Conservation (phyloP, 2,113 vertebrate species). For the Rutilus rutilus region DNA sequence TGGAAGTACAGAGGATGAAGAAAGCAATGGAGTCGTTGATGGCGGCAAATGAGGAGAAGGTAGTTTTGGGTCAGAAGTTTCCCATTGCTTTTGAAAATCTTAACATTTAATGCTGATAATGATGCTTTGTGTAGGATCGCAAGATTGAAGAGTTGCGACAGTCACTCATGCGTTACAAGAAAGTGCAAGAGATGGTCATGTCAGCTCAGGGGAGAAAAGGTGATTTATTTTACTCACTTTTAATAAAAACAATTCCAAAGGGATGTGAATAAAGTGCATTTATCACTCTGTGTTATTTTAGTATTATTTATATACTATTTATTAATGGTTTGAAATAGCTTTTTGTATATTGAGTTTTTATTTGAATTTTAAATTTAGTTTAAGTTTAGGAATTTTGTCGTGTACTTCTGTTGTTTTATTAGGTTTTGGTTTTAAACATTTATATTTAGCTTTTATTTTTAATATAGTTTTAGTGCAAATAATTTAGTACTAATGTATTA, state of each 20-base stretch:
- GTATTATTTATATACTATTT: neutral
- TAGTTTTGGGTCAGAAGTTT: conserved; percentile 9
- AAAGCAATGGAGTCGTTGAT: conserved; percentile 92
- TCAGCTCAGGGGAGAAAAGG: conserved; percentile 89
- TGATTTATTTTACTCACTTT: conserved; percentile 51
- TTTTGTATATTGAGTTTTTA: neutral
- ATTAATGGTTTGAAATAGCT: neutral
- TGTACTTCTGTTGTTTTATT: neutral
- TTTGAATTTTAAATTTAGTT: neutral
- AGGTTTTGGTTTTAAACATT: neutral
- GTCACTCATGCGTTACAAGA: conserved; percentile 90
- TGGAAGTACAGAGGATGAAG: conserved; percentile 97
- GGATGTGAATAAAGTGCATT: neutral
- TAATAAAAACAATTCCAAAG: neutral
- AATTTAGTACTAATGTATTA: neutral
- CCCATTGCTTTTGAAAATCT: neutral
- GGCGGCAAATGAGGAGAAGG: conserved; percentile 89
- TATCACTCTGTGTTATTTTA: neutral
- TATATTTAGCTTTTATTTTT: neutral
- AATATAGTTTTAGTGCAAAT: neutral
- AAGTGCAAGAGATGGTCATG: conserved; percentile 91
- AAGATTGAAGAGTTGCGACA: conserved; percentile 97
- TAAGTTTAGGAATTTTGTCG: too few species aligned
- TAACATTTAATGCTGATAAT: neutral
- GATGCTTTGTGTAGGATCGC: conserved; percentile 78